Base-by-base conservation (phyloP, 2,797 vertebrate species). In the Valencia hispanica region DNA sequence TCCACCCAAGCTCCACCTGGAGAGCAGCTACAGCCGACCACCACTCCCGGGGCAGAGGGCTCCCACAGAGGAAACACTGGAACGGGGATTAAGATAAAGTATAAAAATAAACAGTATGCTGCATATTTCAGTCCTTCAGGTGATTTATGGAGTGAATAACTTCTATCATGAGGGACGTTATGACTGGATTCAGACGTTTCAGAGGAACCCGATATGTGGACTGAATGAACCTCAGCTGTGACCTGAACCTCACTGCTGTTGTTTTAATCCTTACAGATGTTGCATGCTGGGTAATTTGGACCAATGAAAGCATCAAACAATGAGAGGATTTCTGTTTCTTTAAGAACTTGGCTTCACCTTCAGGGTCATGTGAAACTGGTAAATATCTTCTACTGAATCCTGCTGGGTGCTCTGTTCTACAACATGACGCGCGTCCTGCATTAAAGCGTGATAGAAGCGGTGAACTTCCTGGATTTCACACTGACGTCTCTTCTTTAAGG, bases 401-500 rank as follows among this genome's bases (percentile, higher is more conserved):
- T 30, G 0, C 12, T 1, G 4, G 5, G 0, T 9, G n/a, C 55
- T 45, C 57, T 81, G 69, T 53, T 85, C 77, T 6, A 82, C 17
- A 2, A 79, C 61, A 0, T 43, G 72, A 5, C 61, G 74, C 3
- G 39, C 48, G 4, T 32, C 55, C 0, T 18, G 34, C 74, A 65
- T 32, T 30, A 85, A 30, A 27, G 1, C 22, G 0, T 0, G 0
- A 3, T 80, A 85, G 25, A 66, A 85, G 2, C 68, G 32, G 36
- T 11, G 68, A 3, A 85, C 1, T 6, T 85, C 80, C 45, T 66
- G 3, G 66, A 83, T 15, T 32, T 86, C 84, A 14, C 5, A 4
- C 77, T 85, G 30, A 18, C 47, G 48, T 22, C 34, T 12, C 2
- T 50, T 1, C 20, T 68, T 43, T 36, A 34, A 20, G 45, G 68